Percentiles rank a stretch among this genome's conserved stretches.
These are phyloP conservation scores for Picus viridis DNA, from an alignment of 2,797 vertebrate genomes.

Conservation along the genomic window DNA sequence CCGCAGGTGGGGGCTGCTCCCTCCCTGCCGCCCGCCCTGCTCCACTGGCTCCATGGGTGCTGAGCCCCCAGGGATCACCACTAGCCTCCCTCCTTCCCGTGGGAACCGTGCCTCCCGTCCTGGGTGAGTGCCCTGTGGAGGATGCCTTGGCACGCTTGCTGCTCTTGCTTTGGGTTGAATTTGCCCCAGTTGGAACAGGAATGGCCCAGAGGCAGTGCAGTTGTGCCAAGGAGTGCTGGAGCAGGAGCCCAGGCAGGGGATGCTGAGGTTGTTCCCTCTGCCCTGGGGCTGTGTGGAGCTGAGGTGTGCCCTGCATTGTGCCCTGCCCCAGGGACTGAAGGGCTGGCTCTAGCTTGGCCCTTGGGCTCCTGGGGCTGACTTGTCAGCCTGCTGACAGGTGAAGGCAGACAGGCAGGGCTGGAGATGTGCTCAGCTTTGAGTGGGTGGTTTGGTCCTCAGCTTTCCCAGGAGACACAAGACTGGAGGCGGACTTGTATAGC, in stretches of 20 bases:
- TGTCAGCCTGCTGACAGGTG: neutral
- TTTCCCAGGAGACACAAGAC: neutral
- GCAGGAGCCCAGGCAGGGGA: neutral
- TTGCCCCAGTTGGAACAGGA: neutral
- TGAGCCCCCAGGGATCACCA: accelerated
- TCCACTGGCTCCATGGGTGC: accelerated
- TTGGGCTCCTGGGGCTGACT: neutral
- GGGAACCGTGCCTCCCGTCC: neutral
- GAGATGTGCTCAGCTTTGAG: neutral
- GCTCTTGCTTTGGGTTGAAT: neutral
- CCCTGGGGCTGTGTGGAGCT: neutral
- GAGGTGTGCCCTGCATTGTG: no score
- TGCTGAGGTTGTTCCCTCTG: accelerated
- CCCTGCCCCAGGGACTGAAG: neutral
- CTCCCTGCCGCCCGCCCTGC: accelerated
- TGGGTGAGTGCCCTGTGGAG: accelerated
- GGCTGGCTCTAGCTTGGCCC: neutral
- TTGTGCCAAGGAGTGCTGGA: neutral
- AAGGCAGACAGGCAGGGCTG: neutral
- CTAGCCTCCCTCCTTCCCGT: neutral
- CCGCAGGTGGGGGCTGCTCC: neutral
- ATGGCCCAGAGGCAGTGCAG: neutral
- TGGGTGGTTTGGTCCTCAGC: neutral
- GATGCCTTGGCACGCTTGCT: accelerated
- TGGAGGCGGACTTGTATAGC: no score